Evolutionary conservation across 2,888 invertebrate genomes (phyloP).

Genomic region (Oscheius onirici): DNA sequence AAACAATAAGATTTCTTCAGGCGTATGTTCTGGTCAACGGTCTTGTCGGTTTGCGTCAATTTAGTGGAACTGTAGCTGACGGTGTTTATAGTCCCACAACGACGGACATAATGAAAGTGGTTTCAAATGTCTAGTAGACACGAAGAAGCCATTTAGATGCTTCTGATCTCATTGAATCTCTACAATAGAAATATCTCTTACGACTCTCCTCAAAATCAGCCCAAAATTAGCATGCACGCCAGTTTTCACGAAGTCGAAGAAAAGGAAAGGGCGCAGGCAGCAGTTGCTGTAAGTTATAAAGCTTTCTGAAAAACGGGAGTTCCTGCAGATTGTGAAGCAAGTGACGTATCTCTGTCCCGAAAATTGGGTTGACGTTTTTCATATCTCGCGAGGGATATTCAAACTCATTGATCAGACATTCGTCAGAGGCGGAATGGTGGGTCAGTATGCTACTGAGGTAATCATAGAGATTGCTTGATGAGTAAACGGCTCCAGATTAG

Average conservation of each 20-base stretch:
- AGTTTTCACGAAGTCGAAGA: not conserved
- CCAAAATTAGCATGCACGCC: not conserved
- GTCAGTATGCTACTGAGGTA: slow-evolving; percentile 3
- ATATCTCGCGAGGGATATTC: slow-evolving; percentile 18
- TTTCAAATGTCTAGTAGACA: not conserved
- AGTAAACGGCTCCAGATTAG: not conserved
- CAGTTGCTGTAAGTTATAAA: slow-evolving; percentile 8
- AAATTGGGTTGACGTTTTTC: slow-evolving; percentile 24
- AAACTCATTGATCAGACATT: slow-evolving; percentile 10
- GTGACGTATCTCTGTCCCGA: not conserved
- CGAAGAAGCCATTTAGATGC: not conserved
- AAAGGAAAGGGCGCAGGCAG: not conserved
- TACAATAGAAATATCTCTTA: not conserved
- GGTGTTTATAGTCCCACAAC: slow-evolving; percentile 6
- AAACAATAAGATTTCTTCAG: not conserved
- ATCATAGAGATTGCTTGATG: not conserved
- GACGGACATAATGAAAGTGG: slow-evolving; percentile 28
- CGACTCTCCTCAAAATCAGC: not conserved
- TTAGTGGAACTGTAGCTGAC: not conserved
- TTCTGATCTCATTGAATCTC: not conserved
- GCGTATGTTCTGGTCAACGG: not conserved
- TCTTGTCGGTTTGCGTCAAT: not conserved
- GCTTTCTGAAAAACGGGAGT: not conserved
- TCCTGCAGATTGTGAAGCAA: slow-evolving; percentile 22
- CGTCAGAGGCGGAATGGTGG: not conserved